Evolutionary conservation across 2,888 invertebrate species (phyloP).

Genomic region (Onthophagus sagittarius): DNA sequence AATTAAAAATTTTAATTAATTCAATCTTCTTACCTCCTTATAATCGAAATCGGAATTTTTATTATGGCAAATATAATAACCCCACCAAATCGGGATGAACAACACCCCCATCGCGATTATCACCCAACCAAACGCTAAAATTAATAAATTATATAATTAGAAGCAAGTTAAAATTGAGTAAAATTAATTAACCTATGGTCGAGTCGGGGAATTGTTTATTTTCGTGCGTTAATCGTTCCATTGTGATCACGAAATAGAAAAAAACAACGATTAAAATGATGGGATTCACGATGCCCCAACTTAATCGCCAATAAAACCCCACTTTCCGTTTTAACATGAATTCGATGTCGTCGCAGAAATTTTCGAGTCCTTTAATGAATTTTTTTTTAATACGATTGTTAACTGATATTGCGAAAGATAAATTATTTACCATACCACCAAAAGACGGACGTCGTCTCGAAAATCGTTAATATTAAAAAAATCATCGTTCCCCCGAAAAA

Average conservation of each 20-base stretch:
- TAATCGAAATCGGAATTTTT: constrained; percentile 35
- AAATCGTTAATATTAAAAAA: constrained; percentile 55
- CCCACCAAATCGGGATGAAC: constrained; percentile 52
- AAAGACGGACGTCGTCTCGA: constrained; percentile 54
- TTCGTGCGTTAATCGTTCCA: constrained; percentile 61
- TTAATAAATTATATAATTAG: too few species aligned
- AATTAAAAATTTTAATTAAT: background rate
- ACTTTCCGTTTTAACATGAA: constrained; percentile 73
- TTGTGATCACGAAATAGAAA: constrained; percentile 63
- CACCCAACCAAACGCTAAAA: constrained; percentile 53
- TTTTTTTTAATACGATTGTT: background rate
- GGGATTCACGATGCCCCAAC: constrained; percentile 75
- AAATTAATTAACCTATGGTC: constrained; percentile 53
- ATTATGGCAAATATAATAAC: constrained; percentile 37
- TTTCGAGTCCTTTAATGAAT: constrained; percentile 54
- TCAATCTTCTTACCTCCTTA: constrained; percentile 33
- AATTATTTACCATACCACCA: constrained; percentile 57
- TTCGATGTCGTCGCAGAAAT: constrained; percentile 69
- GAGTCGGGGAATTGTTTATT: constrained; percentile 57
- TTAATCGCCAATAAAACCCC: constrained; percentile 73
- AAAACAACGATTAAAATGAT: constrained; percentile 66
- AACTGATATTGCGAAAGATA: background rate
- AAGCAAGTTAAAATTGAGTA: background rate
- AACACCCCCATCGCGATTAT: constrained; percentile 49
- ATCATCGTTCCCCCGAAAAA: constrained; percentile 61